Evolutionary conservation across 2,888 invertebrate genomes (phyloP).

Genomic region (Rambutsinella grinnellia): DNA sequence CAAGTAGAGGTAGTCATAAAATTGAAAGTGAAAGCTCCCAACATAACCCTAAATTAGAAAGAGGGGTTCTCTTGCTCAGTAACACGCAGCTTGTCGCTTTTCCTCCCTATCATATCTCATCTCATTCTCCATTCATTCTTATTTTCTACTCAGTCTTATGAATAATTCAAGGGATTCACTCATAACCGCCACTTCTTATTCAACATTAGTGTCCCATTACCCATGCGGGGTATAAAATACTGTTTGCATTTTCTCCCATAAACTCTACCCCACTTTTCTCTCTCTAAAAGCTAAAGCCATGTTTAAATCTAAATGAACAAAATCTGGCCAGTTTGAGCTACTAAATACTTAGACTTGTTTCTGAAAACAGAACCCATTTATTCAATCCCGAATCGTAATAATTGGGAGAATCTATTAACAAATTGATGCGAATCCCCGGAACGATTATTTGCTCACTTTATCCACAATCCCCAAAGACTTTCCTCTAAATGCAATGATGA

Average conservation of each 20-base stretch:
- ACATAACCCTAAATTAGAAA: background rate
- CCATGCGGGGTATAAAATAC: conserved; percentile 52
- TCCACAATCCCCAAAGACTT: conserved; percentile 9
- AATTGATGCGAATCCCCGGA: conserved; percentile 61
- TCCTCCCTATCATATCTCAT: background rate
- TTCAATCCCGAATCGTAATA: conserved; percentile 25
- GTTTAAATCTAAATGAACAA: background rate
- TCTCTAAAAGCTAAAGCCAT: background rate
- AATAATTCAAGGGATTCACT: conserved; percentile 63
- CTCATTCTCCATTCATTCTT: conserved; percentile 20
- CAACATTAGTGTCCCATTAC: conserved; percentile 60
- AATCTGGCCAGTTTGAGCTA: background rate
- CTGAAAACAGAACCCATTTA: too few relatives aligned
- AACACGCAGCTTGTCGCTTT: background rate
- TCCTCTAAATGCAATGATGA: too few relatives aligned
- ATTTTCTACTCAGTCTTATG: conserved; percentile 38
- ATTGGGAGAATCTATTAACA: conserved; percentile 63
- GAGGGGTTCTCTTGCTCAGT: background rate
- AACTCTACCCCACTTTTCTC: conserved; percentile 1
- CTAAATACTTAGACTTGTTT: too few relatives aligned
- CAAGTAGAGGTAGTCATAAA: conserved; percentile 1
- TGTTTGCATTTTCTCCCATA: conserved; percentile 11
- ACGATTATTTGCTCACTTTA: conserved; percentile 21
- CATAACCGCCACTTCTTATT: conserved; percentile 64
- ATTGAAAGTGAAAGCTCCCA: conserved; percentile 22